Evolutionary conservation across 2,113 vertebrate genomes (phyloP).

Genomic region (Tamias sibiricus): DNA sequence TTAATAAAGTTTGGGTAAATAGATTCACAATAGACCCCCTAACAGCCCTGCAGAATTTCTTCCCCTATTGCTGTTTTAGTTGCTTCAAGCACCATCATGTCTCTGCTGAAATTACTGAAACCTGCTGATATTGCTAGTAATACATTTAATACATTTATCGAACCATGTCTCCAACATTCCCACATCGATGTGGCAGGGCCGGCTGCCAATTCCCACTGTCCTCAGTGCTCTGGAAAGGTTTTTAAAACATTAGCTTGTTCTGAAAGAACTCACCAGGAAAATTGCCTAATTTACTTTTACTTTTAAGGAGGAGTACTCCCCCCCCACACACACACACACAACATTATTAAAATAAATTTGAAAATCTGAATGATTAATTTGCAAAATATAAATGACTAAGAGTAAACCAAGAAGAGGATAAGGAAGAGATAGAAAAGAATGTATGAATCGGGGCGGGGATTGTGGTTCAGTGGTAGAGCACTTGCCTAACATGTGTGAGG

Average conservation of each 20-base stretch:
- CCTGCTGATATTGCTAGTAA: conserved; percentile 5
- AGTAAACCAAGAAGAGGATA: too few relatives aligned
- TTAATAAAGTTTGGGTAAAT: not conserved
- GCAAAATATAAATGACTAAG: too few relatives aligned
- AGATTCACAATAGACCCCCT: not conserved
- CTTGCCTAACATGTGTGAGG: too few relatives aligned
- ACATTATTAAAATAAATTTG: too few relatives aligned
- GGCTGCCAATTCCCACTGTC: not conserved
- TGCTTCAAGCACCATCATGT: not conserved
- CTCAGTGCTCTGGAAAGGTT: not conserved
- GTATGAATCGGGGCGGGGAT: too few relatives aligned
- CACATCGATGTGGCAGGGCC: not conserved
- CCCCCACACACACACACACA: too few relatives aligned
- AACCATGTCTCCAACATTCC: not conserved
- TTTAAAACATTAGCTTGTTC: conserved; percentile 35
- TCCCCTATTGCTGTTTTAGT: not conserved
- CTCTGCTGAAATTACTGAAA: not conserved
- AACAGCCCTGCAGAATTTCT: not conserved
- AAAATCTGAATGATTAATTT: too few relatives aligned
- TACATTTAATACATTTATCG: conserved; percentile 34
- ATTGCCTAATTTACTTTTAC: not conserved
- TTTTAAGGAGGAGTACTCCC: not conserved
- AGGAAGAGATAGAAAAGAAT: too few relatives aligned
- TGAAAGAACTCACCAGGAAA: conserved; percentile 17
- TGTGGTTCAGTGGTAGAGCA: too few relatives aligned